Evolutionary conservation across 2,888 invertebrate genomes (phyloP), one percentile per base, ranked within the genome.

Genomic region (Thereva nobilitata): DNA sequence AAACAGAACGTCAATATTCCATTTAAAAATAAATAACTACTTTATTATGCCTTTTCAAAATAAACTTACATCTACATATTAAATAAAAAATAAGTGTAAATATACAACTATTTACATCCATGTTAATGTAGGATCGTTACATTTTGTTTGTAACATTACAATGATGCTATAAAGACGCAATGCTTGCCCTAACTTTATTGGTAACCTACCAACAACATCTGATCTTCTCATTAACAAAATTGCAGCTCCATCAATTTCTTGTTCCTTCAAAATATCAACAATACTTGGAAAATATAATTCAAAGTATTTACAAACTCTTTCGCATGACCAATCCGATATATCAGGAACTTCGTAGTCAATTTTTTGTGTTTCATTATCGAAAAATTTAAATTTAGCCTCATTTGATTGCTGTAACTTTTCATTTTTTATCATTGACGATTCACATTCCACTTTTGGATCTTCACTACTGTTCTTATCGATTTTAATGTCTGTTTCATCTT

Each of bases 211-310:
- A 3, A 96, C 84, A 35, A 97, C 91, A 77, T 96, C 95, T 45
- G 87, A 86, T 71, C 96, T 85, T 74, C 90, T 89, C 79, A 97
- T 87, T 74, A 97, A 84, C 68, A 95, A 83, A 64, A 97, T 80
- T 0, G 94, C 92, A 74, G 88, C 87, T 0, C 97, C 97, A 83
- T 97, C 97, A 70, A 97, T 94, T 77, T 95, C 94, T 84, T 95
- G 93, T 71, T 92, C 89, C 76, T 86, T 86, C 72, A 97, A 92
- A 41, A 91, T 86, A 66, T 87, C 85, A 0, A 95, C 93, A 76
- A 92, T 91, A 65, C 89, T 87, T 0, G 90, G 89, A 71, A 94
- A 93, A 76, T 89, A 86, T 71, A 88, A 86, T 1, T 83, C 82
- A 75, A 96, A 91, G 80, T 90, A 95, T 59, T 87, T 85, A 76